Conservation (phyloP, 1,140 invertebrate genomes). For the Calephelis nemesis region DNA sequence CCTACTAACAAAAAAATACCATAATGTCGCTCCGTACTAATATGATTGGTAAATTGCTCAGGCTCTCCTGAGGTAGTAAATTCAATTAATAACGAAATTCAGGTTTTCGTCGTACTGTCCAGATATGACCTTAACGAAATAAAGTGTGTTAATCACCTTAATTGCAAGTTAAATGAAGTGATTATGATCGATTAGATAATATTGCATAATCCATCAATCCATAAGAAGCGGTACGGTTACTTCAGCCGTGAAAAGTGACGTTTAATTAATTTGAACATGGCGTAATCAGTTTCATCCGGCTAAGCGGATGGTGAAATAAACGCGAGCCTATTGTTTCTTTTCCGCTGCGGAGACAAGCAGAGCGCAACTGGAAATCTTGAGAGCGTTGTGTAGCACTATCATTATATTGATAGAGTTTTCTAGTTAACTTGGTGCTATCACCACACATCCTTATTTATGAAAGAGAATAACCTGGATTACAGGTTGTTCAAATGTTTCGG, state of each 20-base stretch:
- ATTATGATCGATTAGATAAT: conserved; percentile 12
- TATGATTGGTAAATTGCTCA: too few species aligned
- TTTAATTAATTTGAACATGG: conserved; percentile 21
- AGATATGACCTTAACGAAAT: background rate
- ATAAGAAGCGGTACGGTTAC: conserved; percentile 1
- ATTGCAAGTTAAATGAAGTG: background rate
- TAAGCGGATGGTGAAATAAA: conserved; percentile 34
- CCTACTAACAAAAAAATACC: too few species aligned
- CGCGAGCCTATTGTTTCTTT: conserved; percentile 38
- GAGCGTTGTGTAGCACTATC: background rate
- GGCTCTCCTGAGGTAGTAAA: too few species aligned
- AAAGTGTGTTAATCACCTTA: background rate
- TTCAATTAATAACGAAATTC: too few species aligned
- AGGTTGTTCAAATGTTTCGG: too few species aligned
- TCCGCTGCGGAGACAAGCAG: conserved; percentile 44
- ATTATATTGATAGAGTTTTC: background rate
- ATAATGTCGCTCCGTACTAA: too few species aligned
- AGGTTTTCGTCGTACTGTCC: too few species aligned
- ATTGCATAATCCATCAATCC: conserved; percentile 4
- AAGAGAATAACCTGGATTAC: too few species aligned
- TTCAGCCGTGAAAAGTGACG: conserved; percentile 18
- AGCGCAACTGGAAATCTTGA: conserved; percentile 47
- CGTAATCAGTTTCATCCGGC: conserved; percentile 18
- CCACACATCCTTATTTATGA: too few species aligned
- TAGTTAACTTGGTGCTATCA: background rate